A percentile compares a stretch with the other conserved stretches of the same genome.
phyloP scores from a whole-genome alignment of 2,113 vertebrate species.

The Catagonus wagneri region DNA sequence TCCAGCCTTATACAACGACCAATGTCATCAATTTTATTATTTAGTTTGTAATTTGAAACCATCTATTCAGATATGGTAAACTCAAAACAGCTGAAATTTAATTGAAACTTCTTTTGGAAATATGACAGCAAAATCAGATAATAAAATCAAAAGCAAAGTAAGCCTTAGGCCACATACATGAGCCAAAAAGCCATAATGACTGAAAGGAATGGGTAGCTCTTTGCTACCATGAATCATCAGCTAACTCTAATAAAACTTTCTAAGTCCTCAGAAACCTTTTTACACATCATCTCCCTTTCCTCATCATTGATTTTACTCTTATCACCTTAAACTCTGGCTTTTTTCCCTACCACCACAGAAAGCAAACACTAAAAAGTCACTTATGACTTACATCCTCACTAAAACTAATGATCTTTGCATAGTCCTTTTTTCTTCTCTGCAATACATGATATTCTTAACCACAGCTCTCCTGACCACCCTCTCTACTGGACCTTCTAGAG shows the following conservation, averaged over 20 bases:
- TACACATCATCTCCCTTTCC: not conserved
- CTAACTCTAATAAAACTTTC: not conserved
- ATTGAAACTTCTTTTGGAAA: not conserved
- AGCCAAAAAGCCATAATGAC: not conserved
- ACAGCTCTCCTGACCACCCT: not conserved
- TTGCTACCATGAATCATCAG: not conserved
- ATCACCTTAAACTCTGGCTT: slow-evolving; percentile 34
- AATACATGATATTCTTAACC: not conserved
- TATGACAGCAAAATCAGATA: slow-evolving; percentile 18
- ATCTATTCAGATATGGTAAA: slow-evolving; percentile 14
- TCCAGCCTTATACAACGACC: not conserved
- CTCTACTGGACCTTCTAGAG: not conserved
- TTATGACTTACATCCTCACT: slow-evolving; percentile 9
- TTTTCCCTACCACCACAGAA: not conserved
- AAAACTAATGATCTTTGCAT: not conserved
- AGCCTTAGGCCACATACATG: not conserved
- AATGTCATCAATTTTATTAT: not conserved
- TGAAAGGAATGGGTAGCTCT: not conserved
- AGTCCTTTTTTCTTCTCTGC: not conserved
- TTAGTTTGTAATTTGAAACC: not conserved
- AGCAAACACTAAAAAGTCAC: slow-evolving; percentile 46
- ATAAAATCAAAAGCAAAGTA: slow-evolving; percentile 4
- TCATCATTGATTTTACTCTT: slow-evolving; percentile 36
- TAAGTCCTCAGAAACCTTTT: not conserved
- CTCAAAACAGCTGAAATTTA: slow-evolving; percentile 12